These are phyloP conservation scores for Microcebus lehilahytsara DNA, from an alignment of 2,113 vertebrate genomes.

Conservation along the genomic window DNA sequence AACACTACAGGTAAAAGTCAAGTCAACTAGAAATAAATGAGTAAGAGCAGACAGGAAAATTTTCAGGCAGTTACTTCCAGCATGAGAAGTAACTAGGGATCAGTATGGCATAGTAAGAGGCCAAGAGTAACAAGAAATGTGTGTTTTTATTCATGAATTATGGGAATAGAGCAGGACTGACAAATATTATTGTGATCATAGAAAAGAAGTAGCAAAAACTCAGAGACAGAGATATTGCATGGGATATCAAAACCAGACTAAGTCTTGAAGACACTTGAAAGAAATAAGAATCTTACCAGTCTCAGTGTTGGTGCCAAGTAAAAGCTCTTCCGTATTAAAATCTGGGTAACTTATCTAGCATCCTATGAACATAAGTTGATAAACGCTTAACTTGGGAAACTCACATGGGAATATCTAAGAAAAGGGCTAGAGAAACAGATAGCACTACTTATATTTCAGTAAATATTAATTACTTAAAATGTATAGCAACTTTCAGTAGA, in stretches of 20 bases:
- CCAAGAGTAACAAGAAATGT: not conserved
- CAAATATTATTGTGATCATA: no score
- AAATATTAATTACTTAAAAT: slow-evolving; percentile 6
- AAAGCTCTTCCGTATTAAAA: not conserved
- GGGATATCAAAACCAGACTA: not conserved
- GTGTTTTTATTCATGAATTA: not conserved
- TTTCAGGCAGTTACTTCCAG: not conserved
- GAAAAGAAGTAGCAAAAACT: not conserved
- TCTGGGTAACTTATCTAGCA: not conserved
- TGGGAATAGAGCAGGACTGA: no score
- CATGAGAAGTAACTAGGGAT: not conserved
- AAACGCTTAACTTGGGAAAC: not conserved
- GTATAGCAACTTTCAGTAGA: not conserved
- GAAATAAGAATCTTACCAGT: not conserved
- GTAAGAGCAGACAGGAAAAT: not conserved
- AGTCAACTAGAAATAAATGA: not conserved
- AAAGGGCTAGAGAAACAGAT: not conserved
- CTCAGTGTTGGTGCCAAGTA: not conserved
- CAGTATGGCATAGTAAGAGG: not conserved
- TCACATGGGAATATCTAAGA: not conserved
- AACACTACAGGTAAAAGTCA: not conserved
- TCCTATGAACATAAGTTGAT: not conserved
- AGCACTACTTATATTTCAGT: not conserved
- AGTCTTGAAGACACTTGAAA: not conserved
- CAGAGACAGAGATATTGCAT: not conserved